Conservation (phyloP, 1,140 invertebrate genomes). For the Bombus breviceps region DNA sequence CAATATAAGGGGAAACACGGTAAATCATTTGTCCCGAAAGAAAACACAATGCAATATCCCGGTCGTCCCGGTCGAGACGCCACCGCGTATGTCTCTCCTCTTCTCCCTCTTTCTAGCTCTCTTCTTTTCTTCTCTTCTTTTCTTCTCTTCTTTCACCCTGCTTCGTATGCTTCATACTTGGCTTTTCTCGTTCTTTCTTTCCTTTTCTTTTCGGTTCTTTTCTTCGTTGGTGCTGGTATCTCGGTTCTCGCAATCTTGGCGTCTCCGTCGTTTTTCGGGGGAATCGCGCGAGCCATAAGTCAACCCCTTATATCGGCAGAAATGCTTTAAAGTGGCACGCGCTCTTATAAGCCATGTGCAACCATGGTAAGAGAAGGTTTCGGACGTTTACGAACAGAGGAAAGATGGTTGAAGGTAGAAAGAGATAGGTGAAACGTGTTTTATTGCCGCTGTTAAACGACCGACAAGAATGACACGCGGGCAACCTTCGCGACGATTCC, state of each 20-base stretch:
- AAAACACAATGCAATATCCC: constrained; percentile 80
- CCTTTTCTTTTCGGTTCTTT: not conserved
- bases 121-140: not conserved
- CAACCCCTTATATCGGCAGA: constrained; percentile 80
- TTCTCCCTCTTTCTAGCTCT: constrained; percentile 10
- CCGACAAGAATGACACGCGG: constrained; percentile 64
- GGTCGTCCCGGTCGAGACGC: constrained; percentile 65
- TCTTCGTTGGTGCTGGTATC: not conserved
- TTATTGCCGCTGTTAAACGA: constrained; percentile 72
- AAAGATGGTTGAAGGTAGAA: not conserved
- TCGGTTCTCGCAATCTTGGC: constrained; percentile 20
- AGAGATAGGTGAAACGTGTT: constrained; percentile 58
- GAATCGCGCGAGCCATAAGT: constrained; percentile 80
- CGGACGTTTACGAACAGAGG: not conserved
- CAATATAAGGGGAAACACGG: constrained; percentile 73
- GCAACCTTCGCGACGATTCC: constrained; percentile 33
- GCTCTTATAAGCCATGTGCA: constrained; percentile 46
- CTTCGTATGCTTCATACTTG: not conserved
- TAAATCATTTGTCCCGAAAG: constrained; percentile 82
- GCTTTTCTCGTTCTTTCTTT: not conserved
- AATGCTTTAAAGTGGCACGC: constrained; percentile 82
- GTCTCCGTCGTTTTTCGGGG: constrained; percentile 56
- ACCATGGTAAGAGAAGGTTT: constrained; percentile 7
- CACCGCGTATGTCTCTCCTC: constrained; percentile 30
- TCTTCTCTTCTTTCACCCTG: not conserved